A percentile compares a stretch with the other conserved stretches of the same genome.
These are phyloP conservation scores for Tribolium castaneum DNA, from an alignment of 1,140 invertebrate genomes.

Conservation along the genomic window DNA sequence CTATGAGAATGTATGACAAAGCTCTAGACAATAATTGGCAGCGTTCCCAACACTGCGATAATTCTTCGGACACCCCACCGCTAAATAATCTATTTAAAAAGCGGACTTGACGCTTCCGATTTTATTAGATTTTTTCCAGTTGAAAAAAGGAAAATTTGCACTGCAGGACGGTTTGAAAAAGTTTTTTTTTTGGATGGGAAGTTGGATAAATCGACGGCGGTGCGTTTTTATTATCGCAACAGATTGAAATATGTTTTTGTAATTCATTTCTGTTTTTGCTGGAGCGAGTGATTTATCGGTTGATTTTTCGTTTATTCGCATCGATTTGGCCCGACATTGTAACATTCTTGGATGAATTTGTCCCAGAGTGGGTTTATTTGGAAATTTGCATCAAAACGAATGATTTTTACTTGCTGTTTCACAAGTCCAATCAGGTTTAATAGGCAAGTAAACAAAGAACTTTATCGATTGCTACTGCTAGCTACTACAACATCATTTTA, in stretches of 20 bases:
- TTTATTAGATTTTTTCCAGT: slow-evolving; percentile 20
- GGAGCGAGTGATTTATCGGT: slow-evolving; percentile 20
- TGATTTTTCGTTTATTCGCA: slow-evolving; percentile 29
- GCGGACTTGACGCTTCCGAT: background rate
- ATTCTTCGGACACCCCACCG: background rate
- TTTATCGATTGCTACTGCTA: background rate
- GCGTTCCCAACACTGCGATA: background rate
- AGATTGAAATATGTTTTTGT: slow-evolving; percentile 36
- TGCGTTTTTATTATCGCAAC: slow-evolving; percentile 22
- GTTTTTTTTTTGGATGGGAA: background rate
- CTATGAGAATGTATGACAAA: background rate
- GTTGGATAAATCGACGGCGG: slow-evolving; percentile 12
- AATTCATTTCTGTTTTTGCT: slow-evolving; percentile 33
- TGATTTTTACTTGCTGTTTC: background rate
- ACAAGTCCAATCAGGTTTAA: background rate
- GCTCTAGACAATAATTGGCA: slow-evolving; percentile 7
- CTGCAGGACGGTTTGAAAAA: background rate
- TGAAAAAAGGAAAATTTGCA: background rate
- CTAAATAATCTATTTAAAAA: slow-evolving; percentile 12
- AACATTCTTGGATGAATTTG: slow-evolving; percentile 9
- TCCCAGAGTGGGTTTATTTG: slow-evolving; percentile 12
- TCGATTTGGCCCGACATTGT: slow-evolving; percentile 18
- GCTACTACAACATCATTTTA: background rate
- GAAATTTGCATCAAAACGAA: slow-evolving; percentile 11
- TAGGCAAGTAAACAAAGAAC: background rate